Evolutionary conservation across 1,140 invertebrate species (phyloP).

Genomic region (Acromyrmex echinatior): DNA sequence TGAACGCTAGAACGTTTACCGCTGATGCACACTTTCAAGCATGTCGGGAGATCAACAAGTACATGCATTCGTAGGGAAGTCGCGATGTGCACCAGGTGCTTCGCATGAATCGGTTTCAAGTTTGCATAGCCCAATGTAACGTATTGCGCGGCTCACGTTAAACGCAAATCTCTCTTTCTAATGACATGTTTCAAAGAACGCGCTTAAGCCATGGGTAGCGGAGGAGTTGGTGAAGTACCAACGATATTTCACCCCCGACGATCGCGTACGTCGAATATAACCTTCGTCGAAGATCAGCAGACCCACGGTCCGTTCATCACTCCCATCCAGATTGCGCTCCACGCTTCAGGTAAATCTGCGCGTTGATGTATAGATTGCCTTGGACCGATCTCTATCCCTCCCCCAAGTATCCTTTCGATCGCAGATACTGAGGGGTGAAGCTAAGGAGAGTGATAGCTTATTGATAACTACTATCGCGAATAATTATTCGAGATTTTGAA

Average conservation of each 20-base stretch:
- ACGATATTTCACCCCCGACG: conserved; percentile 88
- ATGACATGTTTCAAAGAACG: conserved; percentile 69
- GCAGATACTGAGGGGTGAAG: not conserved
- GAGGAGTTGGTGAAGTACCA: conserved; percentile 85
- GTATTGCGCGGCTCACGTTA: conserved; percentile 9
- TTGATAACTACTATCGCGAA: not conserved
- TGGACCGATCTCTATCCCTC: not conserved
- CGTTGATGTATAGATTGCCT: not conserved
- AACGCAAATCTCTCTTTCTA: conserved; percentile 53
- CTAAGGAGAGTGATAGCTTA: not conserved
- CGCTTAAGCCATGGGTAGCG: conserved; percentile 82
- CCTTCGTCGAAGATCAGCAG: conserved; percentile 82
- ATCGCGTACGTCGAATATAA: conserved; percentile 85
- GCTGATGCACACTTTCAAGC: not conserved
- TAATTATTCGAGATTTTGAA: not conserved
- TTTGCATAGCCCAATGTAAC: not conserved
- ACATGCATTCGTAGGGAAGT: conserved; percentile 30
- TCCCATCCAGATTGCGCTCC: conserved; percentile 79
- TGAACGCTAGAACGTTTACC: not conserved
- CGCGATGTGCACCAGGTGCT: not conserved
- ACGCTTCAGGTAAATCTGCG: conserved; percentile 77
- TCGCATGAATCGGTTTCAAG: conserved; percentile 14
- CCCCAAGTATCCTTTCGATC: not conserved
- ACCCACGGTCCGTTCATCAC: conserved; percentile 77
- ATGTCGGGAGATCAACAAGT: conserved; percentile 34